Evolutionary conservation across 2,797 vertebrate species (phyloP).

Genomic region (Scyliorhinus canicula): DNA sequence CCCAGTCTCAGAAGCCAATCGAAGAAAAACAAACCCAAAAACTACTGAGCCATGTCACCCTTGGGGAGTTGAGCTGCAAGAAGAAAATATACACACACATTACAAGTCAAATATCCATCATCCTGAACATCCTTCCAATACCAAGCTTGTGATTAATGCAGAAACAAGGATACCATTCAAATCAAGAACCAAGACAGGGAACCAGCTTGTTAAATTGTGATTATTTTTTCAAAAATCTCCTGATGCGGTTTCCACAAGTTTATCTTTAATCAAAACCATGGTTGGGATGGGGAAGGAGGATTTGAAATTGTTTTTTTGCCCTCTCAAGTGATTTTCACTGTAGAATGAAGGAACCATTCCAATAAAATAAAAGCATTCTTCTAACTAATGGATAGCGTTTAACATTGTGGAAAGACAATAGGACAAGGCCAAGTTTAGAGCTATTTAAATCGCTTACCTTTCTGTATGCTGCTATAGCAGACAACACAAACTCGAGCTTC

Average conservation of each 20-base stretch:
- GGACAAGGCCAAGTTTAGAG: slow-evolving; percentile 42
- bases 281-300: neutral
- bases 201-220: neutral
- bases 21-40: neutral
- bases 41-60: neutral
- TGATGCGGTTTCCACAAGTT: neutral
- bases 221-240: no score
- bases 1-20: neutral
- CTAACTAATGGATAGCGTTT: slow-evolving; percentile 38
- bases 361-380: neutral
- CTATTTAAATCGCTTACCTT: slow-evolving; percentile 65
- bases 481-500: slow-evolving; percentile 85
- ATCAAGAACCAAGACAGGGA: neutral
- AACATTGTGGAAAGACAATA: slow-evolving; percentile 43
- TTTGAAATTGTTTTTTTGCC: neutral
- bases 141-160: neutral
- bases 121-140: neutral
- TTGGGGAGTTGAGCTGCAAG: neutral
- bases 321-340: neutral
- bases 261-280: neutral
- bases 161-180: neutral
- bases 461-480: slow-evolving; percentile 78
- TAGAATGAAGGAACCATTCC: neutral
- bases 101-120: no score
- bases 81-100: no score